phyloP scores from a whole-genome alignment of 2,888 invertebrate species.

The Lordiphosa fenestrarum region DNA sequence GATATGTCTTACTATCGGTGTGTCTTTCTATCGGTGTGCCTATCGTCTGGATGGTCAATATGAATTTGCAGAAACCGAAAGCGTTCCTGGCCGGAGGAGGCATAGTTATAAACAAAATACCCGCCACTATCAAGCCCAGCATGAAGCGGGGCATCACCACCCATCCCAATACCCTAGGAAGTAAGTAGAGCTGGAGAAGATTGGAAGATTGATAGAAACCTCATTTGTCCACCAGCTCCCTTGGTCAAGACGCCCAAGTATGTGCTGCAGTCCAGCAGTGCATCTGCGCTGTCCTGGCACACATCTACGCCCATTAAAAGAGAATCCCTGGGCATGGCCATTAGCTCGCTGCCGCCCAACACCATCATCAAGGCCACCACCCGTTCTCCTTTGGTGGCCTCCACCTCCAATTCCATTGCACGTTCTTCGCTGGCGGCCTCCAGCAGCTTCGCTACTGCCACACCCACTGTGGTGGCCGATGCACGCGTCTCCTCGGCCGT shows the following conservation, averaged over 20 bases:
- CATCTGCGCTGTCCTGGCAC: slow-evolving; percentile 33
- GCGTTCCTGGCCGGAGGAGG: slow-evolving; percentile 18
- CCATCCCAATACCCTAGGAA: neutral
- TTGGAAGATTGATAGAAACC: neutral
- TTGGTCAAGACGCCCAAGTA: slow-evolving; percentile 68
- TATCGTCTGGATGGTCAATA: no score
- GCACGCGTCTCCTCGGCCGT: slow-evolving; percentile 46
- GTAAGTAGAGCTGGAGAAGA: neutral
- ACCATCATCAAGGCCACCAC: slow-evolving; percentile 74
- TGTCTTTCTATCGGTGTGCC: no score
- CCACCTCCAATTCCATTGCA: neutral
- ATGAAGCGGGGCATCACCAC: slow-evolving; percentile 70
- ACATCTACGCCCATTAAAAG: slow-evolving; percentile 12
- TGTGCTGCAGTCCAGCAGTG: slow-evolving; percentile 47
- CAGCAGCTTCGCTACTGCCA: slow-evolving; percentile 7
- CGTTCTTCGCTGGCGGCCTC: neutral
- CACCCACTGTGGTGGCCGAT: slow-evolving; percentile 34
- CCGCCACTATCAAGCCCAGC: slow-evolving; percentile 55
- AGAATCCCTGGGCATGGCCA: slow-evolving; percentile 62
- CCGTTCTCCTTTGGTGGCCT: slow-evolving; percentile 9
- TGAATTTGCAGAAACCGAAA: no score
- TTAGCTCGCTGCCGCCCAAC: slow-evolving; percentile 74
- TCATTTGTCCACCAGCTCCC: slow-evolving; percentile 20
- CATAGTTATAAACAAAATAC: slow-evolving; percentile 63
- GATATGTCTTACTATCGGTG: no score